phyloP scores from a whole-genome alignment of 2,797 vertebrate genomes.

The Melanotaenia trifasciata region DNA sequence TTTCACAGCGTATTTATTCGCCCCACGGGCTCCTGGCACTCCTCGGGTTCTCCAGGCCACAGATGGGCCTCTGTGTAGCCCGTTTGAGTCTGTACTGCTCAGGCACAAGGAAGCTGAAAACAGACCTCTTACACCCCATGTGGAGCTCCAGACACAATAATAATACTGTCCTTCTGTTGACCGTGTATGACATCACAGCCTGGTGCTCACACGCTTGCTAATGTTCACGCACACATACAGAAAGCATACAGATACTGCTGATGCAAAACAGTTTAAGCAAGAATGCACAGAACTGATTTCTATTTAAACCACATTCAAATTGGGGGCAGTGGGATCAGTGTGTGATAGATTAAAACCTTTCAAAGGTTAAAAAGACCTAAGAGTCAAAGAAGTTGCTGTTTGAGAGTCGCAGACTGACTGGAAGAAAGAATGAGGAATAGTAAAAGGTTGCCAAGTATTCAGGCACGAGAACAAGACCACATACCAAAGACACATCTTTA shows the following conservation, averaged over 20 bases:
- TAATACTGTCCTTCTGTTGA: constrained; percentile 70
- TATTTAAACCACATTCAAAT: constrained; percentile 28
- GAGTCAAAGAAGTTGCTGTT: constrained; percentile 72
- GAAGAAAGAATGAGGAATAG: constrained; percentile 40
- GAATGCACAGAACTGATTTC: constrained; percentile 45
- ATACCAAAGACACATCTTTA: constrained; percentile 36
- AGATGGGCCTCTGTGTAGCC: constrained; percentile 77
- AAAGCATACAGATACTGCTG: constrained; percentile 32
- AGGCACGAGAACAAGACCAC: constrained; percentile 45
- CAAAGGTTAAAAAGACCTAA: constrained; percentile 43
- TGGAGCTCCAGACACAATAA: constrained; percentile 70
- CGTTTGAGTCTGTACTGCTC: constrained; percentile 27
- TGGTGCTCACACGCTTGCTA: constrained; percentile 35
- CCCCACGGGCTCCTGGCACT: constrained; percentile 69
- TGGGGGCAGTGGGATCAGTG: constrained; percentile 55
- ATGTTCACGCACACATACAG: constrained; percentile 9
- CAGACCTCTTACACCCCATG: constrained; percentile 50
- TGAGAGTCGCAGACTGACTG: constrained; percentile 40
- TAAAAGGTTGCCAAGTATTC: constrained; percentile 52
- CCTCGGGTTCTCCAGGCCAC: constrained; percentile 70
- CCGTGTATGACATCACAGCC: constrained; percentile 69
- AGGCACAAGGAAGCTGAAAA: constrained; percentile 54
- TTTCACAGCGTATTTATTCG: constrained; percentile 74
- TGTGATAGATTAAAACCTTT: constrained; percentile 51
- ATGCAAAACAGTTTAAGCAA: constrained; percentile 12